Conservation (phyloP, 2,888 invertebrate species). For the Heteropelma amictum region DNA sequence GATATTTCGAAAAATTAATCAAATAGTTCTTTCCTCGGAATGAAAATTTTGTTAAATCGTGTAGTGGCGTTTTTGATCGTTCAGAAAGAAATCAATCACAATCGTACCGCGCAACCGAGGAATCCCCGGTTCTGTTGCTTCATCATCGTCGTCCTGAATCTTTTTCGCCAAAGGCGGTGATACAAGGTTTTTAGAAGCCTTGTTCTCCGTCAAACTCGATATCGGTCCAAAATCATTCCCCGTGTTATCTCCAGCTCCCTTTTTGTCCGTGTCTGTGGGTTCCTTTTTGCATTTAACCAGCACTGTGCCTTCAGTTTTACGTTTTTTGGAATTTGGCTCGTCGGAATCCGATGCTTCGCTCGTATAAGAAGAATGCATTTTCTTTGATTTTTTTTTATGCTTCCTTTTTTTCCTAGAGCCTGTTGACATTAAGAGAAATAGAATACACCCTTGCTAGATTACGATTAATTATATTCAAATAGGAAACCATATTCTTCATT, state of each 20-base stretch:
- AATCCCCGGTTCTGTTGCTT: conserved; percentile 72
- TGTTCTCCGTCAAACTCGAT: background rate
- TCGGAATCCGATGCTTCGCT: conserved; percentile 65
- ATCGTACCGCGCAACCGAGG: conserved; percentile 70
- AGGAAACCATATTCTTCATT: no score
- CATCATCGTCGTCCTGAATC: conserved; percentile 77
- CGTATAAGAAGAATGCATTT: conserved; percentile 68
- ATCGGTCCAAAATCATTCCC: conserved; percentile 5
- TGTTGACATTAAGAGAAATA: conserved; percentile 8
- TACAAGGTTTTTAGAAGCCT: conserved; percentile 58
- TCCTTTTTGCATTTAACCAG: conserved; percentile 46
- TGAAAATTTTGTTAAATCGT: no score
- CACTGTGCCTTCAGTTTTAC: conserved; percentile 50
- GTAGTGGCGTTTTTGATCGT: no score
- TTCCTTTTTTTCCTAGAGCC: conserved; percentile 72
- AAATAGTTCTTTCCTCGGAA: no score
- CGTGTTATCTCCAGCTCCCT: conserved; percentile 63
- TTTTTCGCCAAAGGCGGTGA: conserved; percentile 75
- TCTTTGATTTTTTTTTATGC: conserved; percentile 74
- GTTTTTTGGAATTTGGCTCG: conserved; percentile 60
- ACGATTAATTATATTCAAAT: background rate
- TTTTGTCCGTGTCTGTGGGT: conserved; percentile 27
- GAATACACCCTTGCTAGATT: background rate
- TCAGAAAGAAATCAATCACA: background rate
- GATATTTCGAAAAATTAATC: no score